A percentile compares a stretch with the other conserved stretches of the same genome.
phyloP scores from a whole-genome alignment of 2,888 invertebrate species.

The Mesodorylaimus sp. region DNA sequence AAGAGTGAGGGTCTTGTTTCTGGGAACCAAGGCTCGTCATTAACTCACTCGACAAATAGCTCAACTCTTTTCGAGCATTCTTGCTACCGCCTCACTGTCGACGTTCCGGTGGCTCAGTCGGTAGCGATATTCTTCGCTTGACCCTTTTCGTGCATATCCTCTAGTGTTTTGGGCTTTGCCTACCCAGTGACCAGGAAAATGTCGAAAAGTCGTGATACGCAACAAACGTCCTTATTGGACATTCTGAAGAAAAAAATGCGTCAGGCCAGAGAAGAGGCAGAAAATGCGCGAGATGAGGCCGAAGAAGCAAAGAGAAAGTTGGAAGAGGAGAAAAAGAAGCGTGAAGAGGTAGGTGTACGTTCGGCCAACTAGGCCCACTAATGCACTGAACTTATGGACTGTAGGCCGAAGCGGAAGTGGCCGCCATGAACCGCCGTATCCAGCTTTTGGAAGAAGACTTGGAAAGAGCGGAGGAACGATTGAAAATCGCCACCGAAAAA shows the following conservation, averaged over 20 bases:
- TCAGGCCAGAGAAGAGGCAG: constrained; percentile 95
- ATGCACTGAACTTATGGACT: constrained; percentile 9
- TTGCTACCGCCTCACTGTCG: too few species aligned
- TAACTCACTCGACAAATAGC: too few species aligned
- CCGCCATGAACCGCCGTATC: constrained; percentile 93
- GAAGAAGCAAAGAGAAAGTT: constrained; percentile 85
- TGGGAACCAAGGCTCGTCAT: too few species aligned
- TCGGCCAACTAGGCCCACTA: not conserved
- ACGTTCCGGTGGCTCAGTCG: too few species aligned
- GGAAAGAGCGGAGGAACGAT: constrained; percentile 94
- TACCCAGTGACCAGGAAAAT: not conserved
- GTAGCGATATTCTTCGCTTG: too few species aligned
- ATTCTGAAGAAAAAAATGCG: constrained; percentile 99
- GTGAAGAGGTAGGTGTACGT: constrained; percentile 80
- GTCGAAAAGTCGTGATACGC: constrained; percentile 9
- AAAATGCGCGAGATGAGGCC: constrained; percentile 89
- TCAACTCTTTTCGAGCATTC: too few species aligned
- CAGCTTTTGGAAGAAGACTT: constrained; percentile 98
- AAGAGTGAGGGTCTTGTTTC: too few species aligned
- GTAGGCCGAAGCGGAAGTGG: constrained; percentile 88
- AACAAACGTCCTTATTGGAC: constrained; percentile 51
- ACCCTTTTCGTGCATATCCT: too few species aligned
- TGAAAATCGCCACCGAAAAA: constrained; percentile 91
- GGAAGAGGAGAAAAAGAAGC: constrained; percentile 81
- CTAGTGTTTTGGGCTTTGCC: too few species aligned